These are phyloP conservation scores for Gymnopithys bicolor DNA, from an alignment of 2,797 vertebrate species.

Conservation along the genomic window DNA sequence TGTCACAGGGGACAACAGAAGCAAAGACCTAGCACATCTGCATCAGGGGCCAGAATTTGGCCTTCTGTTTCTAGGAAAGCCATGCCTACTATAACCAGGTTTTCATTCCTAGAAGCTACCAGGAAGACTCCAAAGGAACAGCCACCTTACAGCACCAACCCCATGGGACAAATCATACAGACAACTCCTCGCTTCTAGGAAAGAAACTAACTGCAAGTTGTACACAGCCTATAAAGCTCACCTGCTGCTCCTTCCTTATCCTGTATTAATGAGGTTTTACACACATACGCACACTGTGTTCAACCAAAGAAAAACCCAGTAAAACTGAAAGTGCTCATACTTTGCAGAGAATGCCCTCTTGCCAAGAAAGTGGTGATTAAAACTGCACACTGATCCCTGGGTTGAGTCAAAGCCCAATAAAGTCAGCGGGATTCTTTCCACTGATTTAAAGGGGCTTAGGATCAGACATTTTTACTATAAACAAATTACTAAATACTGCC, in stretches of 20 bases:
- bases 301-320: constrained; percentile 1
- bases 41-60: not conserved
- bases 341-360: constrained; percentile 4
- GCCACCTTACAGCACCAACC: not conserved
- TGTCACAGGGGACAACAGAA: not conserved
- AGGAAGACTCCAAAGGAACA: not conserved
- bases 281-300: not conserved
- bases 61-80: not conserved
- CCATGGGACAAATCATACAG: accelerated
- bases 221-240: constrained; percentile 1
- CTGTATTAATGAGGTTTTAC: constrained; percentile 34
- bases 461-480: constrained; percentile 39
- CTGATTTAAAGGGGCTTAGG: constrained; percentile 45
- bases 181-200: not conserved
- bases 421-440: constrained; percentile 32
- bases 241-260: constrained; percentile 15
- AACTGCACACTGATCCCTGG: constrained; percentile 9
- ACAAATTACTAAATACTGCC: constrained; percentile 25
- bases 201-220: not conserved
- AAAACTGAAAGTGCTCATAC: not conserved
- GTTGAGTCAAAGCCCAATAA: constrained; percentile 36
- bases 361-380: constrained; percentile 56
- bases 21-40: not conserved
- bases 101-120: not conserved
- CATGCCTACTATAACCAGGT: not conserved